phyloP scores from a whole-genome alignment of 2,888 invertebrate species.

The Camptogramma bilineatum region DNA sequence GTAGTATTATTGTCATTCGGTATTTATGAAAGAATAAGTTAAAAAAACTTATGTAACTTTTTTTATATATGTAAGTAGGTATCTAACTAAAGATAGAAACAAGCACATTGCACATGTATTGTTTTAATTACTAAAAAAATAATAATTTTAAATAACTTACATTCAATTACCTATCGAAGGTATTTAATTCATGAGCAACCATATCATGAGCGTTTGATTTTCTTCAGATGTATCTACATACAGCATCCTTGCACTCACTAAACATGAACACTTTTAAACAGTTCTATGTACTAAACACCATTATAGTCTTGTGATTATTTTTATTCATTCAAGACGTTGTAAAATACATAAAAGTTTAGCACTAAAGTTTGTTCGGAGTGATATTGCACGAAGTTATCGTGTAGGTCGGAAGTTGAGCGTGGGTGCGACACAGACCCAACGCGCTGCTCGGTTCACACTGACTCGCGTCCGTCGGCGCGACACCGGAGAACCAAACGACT shows the following conservation, averaged over 20 bases:
- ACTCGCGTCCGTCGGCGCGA: constrained; percentile 52
- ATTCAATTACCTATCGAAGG: not conserved
- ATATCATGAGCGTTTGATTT: constrained; percentile 41
- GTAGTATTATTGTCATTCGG: too few relatives aligned
- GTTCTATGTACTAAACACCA: constrained; percentile 22
- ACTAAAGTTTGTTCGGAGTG: constrained; percentile 58
- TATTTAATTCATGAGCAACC: constrained; percentile 23
- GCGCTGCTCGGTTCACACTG: constrained; percentile 65
- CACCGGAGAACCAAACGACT: constrained; percentile 56
- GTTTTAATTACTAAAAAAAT: too few relatives aligned
- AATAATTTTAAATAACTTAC: constrained; percentile 17
- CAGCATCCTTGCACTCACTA: constrained; percentile 67
- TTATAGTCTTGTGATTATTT: not conserved
- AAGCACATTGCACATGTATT: too few relatives aligned
- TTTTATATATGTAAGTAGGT: too few relatives aligned
- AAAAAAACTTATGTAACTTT: too few relatives aligned
- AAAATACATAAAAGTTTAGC: constrained; percentile 47
- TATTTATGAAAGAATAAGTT: too few relatives aligned
- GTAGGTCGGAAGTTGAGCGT: constrained; percentile 62
- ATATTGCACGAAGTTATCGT: constrained; percentile 47
- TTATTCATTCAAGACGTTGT: not conserved
- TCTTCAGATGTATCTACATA: constrained; percentile 47
- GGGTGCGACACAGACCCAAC: constrained; percentile 61
- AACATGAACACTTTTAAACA: constrained; percentile 67
- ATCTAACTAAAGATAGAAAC: too few relatives aligned